Percentiles rank a stretch among this genome's conserved stretches.
phyloP scores from a whole-genome alignment of 1,140 invertebrate species.

The Cotesia glomerata region DNA sequence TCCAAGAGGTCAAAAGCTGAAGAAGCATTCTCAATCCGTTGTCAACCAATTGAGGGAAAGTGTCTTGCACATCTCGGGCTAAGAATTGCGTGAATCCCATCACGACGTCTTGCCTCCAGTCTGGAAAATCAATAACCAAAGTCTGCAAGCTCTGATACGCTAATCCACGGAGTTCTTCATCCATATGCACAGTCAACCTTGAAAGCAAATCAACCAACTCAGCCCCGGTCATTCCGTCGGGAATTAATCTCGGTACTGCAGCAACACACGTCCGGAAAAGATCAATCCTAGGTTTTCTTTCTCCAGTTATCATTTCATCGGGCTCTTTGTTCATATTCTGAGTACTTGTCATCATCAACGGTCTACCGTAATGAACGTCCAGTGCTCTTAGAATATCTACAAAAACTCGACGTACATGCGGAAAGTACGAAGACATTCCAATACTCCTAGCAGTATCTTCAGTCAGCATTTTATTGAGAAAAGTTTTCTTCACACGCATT shows the following conservation, averaged over 20 bases:
- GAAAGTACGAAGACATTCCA: constrained; percentile 95
- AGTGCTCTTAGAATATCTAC: constrained; percentile 94
- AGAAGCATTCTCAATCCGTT: constrained; percentile 92
- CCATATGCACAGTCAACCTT: constrained; percentile 91
- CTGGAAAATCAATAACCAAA: constrained; percentile 92
- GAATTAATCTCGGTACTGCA: constrained; percentile 95
- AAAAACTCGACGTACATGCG: constrained; percentile 92
- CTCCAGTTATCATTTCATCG: constrained; percentile 94
- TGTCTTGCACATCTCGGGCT: constrained; percentile 90
- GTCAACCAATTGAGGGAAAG: constrained; percentile 87
- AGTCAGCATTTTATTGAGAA: constrained; percentile 93
- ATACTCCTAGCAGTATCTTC: constrained; percentile 95
- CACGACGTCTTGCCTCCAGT: constrained; percentile 96
- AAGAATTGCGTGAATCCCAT: constrained; percentile 94
- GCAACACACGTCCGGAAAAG: constrained; percentile 97
- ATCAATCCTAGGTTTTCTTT: constrained; percentile 97
- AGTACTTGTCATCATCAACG: constrained; percentile 93
- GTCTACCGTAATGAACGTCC: constrained; percentile 95
- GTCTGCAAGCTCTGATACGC: constrained; percentile 97
- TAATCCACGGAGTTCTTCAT: constrained; percentile 86
- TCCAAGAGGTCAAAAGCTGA: constrained; percentile 93
- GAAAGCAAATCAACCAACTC: constrained; percentile 93
- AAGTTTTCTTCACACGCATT: constrained; percentile 93
- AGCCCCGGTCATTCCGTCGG: constrained; percentile 92
- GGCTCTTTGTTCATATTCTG: constrained; percentile 97